Conservation (phyloP, 2,797 vertebrate species). For the Lagodon rhomboides region DNA sequence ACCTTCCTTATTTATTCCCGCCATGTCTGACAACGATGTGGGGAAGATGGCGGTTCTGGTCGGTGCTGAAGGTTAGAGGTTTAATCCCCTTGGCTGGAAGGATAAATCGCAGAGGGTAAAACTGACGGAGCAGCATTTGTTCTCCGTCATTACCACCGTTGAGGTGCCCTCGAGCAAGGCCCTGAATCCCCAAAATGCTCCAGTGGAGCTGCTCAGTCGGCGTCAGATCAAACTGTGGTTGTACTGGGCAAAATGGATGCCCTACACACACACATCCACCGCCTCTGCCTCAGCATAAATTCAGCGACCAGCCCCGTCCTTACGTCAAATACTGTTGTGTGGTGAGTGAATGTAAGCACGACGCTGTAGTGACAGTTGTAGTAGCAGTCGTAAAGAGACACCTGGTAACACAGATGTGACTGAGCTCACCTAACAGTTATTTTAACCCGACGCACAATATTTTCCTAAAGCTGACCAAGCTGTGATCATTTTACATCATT, state of each 20-base stretch:
- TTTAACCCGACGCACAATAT: too few relatives aligned
- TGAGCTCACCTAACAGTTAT: too few relatives aligned
- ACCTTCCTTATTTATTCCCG: neutral
- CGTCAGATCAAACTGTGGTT: neutral
- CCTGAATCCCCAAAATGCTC: neutral
- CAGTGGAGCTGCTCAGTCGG: constrained; percentile 2
- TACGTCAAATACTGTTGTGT: too few relatives aligned
- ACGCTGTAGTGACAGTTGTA: too few relatives aligned
- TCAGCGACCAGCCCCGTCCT: too few relatives aligned
- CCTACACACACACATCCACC: neutral
- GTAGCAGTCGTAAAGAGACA: too few relatives aligned
- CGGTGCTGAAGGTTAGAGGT: neutral
- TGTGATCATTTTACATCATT: too few relatives aligned
- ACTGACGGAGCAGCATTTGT: constrained; percentile 15
- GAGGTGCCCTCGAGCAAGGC: constrained; percentile 27
- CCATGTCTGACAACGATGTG: neutral
- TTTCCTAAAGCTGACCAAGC: too few relatives aligned
- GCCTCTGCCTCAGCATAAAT: neutral
- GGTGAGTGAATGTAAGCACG: too few relatives aligned
- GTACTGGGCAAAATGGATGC: neutral
- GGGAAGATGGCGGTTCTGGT: neutral
- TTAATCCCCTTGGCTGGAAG: neutral
- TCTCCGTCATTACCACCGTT: constrained; percentile 7
- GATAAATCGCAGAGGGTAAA: neutral
- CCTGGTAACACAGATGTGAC: too few relatives aligned